Base-by-base conservation (phyloP, 2,113 vertebrate species). In the Gasterosteus aculeatus region DNA sequence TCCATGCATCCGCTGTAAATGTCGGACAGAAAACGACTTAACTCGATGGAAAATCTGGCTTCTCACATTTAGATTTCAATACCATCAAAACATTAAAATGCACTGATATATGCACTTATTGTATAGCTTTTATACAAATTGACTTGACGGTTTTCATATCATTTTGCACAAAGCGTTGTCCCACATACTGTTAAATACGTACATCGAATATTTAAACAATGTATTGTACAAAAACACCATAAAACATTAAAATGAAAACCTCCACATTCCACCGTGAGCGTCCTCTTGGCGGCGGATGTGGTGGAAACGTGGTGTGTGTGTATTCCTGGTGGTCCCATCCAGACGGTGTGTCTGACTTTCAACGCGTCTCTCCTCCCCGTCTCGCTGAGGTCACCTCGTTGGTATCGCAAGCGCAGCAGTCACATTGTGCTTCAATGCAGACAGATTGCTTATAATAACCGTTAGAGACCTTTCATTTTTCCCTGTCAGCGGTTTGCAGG, bases 391-490 rank as follows among this genome's bases (percentile, higher is more conserved):
- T 94, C 93, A 94, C 93, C 91, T 86, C 90, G 38, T 84, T 89
- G 85, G 90, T 94, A 93, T 93, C 89, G 93, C 93, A 89, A 92
- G 89, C 93, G 78, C 94, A 95, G 94, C 94, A 95, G 93, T 94
- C 93, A 93, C 91, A 93, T 92, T 92, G 92, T 87, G 89, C 90
- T 86, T 89, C 92, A 89, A 90, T 84, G 89, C 89, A 92, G 93
- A 94, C 94, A 94, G 92, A 94, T 94, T 92, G 93, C 94, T 93
- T 93, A 94, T 93, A 94, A 94, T 94, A 94, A 92, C 93, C 72
- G 88, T 93, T 89, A 90, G 93, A 89, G 93, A 93, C 94, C 93
- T 93, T 94, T 94, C 92, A 93, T 94, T 95, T 94, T 93, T 94
- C 93, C 91, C 89, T 87, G 94, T 95, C 94, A 95, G 94, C 94